Conservation (phyloP, 2,888 invertebrate species). For the Mesodorylaimus sp. region DNA sequence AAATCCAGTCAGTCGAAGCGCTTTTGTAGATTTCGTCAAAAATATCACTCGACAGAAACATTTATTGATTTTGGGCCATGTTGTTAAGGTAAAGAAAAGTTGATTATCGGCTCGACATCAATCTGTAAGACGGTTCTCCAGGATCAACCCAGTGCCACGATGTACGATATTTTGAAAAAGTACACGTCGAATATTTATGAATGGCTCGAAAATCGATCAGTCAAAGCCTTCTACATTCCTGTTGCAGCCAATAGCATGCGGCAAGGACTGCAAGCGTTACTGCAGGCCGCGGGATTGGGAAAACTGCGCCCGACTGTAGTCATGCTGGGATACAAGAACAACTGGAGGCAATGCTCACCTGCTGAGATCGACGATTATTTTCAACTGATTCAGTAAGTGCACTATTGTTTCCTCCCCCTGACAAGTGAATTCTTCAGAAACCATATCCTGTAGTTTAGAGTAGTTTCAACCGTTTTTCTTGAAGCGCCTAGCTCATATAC, state of each 20-base stretch:
- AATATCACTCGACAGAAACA: slow-evolving; percentile 51
- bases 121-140: too few relatives aligned
- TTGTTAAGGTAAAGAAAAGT: slow-evolving; percentile 52
- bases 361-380: slow-evolving; percentile 70
- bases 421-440: too few relatives aligned
- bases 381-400: slow-evolving; percentile 72
- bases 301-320: slow-evolving; percentile 83
- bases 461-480: too few relatives aligned
- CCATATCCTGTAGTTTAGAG: too few relatives aligned
- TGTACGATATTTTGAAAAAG: background rate
- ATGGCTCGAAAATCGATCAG: slow-evolving; percentile 59
- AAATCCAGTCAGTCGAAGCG: slow-evolving; percentile 19
- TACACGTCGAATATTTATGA: slow-evolving; percentile 30
- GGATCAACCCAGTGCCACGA: background rate
- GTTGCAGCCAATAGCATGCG: slow-evolving; percentile 31
- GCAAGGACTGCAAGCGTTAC: slow-evolving; percentile 53
- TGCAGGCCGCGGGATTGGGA: slow-evolving; percentile 77
- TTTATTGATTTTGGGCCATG: slow-evolving; percentile 69
- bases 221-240: slow-evolving; percentile 70
- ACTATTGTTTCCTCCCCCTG: background rate
- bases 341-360: slow-evolving; percentile 52
- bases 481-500: too few relatives aligned
- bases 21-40: slow-evolving; percentile 20
- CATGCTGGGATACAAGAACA: slow-evolving; percentile 76
- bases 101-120: too few relatives aligned